Evolutionary conservation across 1,140 invertebrate genomes (phyloP).

Genomic region (Scaptodrosophila lebanonensis): DNA sequence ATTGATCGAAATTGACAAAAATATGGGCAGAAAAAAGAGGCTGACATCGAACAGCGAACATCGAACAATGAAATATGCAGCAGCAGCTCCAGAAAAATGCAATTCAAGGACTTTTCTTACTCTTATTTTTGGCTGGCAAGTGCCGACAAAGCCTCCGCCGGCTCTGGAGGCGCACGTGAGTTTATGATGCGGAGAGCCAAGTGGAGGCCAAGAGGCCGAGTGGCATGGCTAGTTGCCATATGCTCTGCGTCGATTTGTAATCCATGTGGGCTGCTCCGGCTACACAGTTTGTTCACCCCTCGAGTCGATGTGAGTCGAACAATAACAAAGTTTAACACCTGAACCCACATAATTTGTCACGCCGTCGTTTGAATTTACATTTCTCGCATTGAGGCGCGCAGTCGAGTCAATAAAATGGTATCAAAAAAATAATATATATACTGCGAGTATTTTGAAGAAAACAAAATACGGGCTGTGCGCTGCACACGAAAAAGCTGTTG

Average conservation of each 20-base stretch:
- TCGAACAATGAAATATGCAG: constrained; percentile 57
- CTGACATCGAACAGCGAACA: constrained; percentile 7
- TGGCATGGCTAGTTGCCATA: constrained; percentile 16
- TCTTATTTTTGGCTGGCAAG: constrained; percentile 21
- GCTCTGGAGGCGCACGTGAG: constrained; percentile 10
- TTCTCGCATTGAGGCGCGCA: neutral
- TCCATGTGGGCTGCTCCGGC: constrained; percentile 3
- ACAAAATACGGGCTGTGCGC: constrained; percentile 17
- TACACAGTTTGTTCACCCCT: constrained; percentile 62
- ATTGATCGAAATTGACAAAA: constrained; percentile 75
- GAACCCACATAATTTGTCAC: constrained; percentile 75
- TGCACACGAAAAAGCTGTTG: no score
- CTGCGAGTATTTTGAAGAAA: no score
- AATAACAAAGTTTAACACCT: constrained; percentile 69
- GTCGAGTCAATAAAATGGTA: constrained; percentile 8
- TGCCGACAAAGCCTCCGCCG: constrained; percentile 73
- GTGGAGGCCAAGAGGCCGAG: neutral
- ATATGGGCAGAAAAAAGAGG: constrained; percentile 42
- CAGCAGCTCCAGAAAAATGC: constrained; percentile 62
- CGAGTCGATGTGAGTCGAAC: no score
- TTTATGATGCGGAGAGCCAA: neutral
- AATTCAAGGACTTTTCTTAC: constrained; percentile 62
- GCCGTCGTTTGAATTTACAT: constrained; percentile 62
- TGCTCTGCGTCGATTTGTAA: constrained; percentile 25
- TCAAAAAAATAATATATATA: constrained; percentile 10